Percentiles rank a stretch among this genome's conserved stretches.
These are phyloP conservation scores for Alloplasta piceator DNA, from an alignment of 2,888 invertebrate genomes.

Conservation along the genomic window DNA sequence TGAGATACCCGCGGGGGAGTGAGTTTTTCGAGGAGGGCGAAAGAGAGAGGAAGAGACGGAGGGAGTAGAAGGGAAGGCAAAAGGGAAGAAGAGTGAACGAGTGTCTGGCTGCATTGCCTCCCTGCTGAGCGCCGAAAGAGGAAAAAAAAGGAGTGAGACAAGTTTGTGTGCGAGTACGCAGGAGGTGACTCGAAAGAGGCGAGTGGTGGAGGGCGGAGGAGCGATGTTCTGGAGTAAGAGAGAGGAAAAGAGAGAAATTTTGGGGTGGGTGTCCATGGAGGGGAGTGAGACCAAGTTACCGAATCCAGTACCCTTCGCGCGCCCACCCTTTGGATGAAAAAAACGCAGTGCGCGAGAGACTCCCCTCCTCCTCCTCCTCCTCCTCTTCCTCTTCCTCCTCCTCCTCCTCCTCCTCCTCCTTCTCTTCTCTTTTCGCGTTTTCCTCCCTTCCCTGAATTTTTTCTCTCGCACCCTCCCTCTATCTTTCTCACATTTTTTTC, in stretches of 20 bases:
- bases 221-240: constrained; percentile 41
- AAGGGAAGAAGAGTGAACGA: constrained; percentile 38
- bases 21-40: constrained; percentile 49
- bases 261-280: constrained; percentile 51
- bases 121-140: constrained; percentile 11
- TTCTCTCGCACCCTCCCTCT: constrained; percentile 53
- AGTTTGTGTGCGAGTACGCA: constrained; percentile 6
- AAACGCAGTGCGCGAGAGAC: constrained; percentile 75
- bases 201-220: constrained; percentile 43
- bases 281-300: constrained; percentile 81
- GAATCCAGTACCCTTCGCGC: constrained; percentile 80
- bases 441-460: constrained; percentile 37
- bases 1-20: constrained; percentile 43
- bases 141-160: constrained; percentile 21
- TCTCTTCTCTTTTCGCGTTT: constrained; percentile 35
- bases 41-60: constrained; percentile 50
- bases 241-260: constrained; percentile 54
- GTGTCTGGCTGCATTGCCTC: constrained; percentile 43
- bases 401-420: constrained; percentile 69
- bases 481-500: constrained; percentile 47
- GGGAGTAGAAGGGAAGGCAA: constrained; percentile 3
- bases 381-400: constrained; percentile 46
- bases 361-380: constrained; percentile 69
- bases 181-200: constrained; percentile 26
- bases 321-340: constrained; percentile 74